Percentiles rank a stretch among this genome's conserved stretches.
phyloP scores from a whole-genome alignment of 1,140 invertebrate genomes.

The Trichonephila inaurata region DNA sequence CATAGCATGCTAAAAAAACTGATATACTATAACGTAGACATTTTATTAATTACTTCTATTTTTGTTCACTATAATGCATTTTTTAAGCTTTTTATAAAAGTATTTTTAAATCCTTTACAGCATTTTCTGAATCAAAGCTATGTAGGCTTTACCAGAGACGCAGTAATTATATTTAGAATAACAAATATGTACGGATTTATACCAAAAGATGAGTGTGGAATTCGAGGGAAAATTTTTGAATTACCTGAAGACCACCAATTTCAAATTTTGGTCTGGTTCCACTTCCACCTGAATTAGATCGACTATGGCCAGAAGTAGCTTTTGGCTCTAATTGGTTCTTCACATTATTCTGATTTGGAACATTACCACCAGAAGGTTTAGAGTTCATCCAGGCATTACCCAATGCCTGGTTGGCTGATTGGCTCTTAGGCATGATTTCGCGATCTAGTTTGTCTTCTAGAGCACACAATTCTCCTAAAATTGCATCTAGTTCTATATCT shows the following conservation, averaged over 20 bases:
- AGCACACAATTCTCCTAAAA: conserved; percentile 95
- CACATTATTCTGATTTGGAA: neutral
- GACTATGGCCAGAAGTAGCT: conserved; percentile 80
- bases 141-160: no score
- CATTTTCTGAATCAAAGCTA: no score
- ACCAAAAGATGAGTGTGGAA: no score
- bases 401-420: conserved; percentile 65
- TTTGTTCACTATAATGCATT: no score
- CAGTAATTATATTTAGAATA: no score
- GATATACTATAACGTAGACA: no score
- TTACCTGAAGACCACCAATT: conserved; percentile 74
- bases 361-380: neutral
- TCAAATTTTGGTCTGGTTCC: conserved; percentile 81
- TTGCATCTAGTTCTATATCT: conserved; percentile 97
- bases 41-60: no score
- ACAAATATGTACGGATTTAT: no score
- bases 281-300: conserved; percentile 82
- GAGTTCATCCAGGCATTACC: conserved; percentile 62
- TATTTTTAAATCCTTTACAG: no score
- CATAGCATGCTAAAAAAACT: no score
- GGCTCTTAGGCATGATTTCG: conserved; percentile 71
- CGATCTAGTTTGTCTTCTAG: conserved; percentile 87
- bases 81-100: no score
- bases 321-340: conserved; percentile 38
- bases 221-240: no score